Percentiles rank a stretch among this genome's conserved stretches.
Conservation (phyloP, 2,888 invertebrate genomes). For the Endomychus coccineus region DNA sequence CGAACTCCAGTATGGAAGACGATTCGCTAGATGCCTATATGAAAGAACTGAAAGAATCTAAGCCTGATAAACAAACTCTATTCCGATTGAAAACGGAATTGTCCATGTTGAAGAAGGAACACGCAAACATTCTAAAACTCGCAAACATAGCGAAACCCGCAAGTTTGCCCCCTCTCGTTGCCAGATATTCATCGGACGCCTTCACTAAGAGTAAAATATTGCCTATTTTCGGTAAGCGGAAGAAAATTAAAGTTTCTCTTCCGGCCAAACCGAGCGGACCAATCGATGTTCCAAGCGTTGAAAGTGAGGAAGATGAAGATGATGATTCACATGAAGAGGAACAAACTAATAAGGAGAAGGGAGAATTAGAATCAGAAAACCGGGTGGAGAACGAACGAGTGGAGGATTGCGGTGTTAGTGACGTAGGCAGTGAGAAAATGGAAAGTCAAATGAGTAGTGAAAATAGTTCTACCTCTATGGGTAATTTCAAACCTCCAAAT, state of each 20-base stretch:
- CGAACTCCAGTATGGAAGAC: slow-evolving; percentile 41
- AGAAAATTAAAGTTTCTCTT: slow-evolving; percentile 47
- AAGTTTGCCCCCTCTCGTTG: slow-evolving; percentile 48
- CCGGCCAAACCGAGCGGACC: no score
- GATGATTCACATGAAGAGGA: no score
- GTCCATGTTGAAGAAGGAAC: slow-evolving; percentile 60
- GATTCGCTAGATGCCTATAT: slow-evolving; percentile 84
- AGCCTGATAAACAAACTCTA: slow-evolving; percentile 49
- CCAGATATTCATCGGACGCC: slow-evolving; percentile 20
- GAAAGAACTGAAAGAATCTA: slow-evolving; percentile 51
- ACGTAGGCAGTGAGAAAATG: background rate
- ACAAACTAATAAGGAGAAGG: no score
- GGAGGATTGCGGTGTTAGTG: background rate
- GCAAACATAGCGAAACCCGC: slow-evolving; percentile 70
- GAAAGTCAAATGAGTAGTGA: background rate
- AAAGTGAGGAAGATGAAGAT: slow-evolving; percentile 50
- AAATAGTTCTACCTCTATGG: background rate
- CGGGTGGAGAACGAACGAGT: no score
- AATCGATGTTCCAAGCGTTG: slow-evolving; percentile 28
- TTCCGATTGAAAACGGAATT: slow-evolving; percentile 65
- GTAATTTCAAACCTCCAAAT: background rate
- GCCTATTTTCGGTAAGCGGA: slow-evolving; percentile 51
- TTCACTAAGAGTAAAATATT: slow-evolving; percentile 24
- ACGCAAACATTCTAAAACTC: slow-evolving; percentile 59
- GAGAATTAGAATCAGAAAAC: no score